These are phyloP conservation scores for Branchellion lobata DNA, from an alignment of 2,888 invertebrate species.

Conservation along the genomic window DNA sequence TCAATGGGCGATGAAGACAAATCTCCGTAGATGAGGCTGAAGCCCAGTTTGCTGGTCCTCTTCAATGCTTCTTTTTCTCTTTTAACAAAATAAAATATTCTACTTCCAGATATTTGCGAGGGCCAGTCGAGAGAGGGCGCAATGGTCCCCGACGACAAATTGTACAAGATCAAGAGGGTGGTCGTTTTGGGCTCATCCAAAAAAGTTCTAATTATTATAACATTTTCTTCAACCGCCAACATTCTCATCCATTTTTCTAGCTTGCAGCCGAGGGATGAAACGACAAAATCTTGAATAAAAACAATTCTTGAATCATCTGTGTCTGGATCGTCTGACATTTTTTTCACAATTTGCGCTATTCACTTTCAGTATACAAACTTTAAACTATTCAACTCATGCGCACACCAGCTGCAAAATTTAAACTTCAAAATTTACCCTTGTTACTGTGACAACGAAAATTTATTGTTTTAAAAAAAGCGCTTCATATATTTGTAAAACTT, in stretches of 20 bases:
- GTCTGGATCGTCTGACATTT: conserved; percentile 58
- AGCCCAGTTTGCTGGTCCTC: conserved; percentile 66
- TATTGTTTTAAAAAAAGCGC: not conserved
- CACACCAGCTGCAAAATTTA: not conserved
- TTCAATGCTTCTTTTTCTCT: conserved; percentile 70
- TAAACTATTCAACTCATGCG: not conserved
- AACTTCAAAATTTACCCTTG: not conserved
- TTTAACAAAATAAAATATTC: conserved; percentile 74
- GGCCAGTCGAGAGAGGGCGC: conserved; percentile 84
- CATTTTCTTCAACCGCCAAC: conserved; percentile 62
- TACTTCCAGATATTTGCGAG: conserved; percentile 68
- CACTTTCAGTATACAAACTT: not conserved
- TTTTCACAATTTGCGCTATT: conserved; percentile 49
- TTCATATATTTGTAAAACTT: no score
- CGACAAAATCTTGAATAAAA: conserved; percentile 75
- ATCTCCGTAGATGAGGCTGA: conserved; percentile 78
- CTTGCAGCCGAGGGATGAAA: conserved; percentile 75
- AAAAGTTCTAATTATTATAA: conserved; percentile 60
- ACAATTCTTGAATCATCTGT: conserved; percentile 74
- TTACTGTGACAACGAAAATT: not conserved
- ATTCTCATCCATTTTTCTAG: conserved; percentile 89
- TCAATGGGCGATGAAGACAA: conserved; percentile 85
- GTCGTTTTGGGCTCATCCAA: conserved; percentile 60
- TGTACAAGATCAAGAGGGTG: conserved; percentile 56
- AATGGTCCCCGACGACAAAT: conserved; percentile 63